Percentiles rank a stretch among this genome's conserved stretches.
phyloP scores from a whole-genome alignment of 2,888 invertebrate species.

The Drosophila sordidula region DNA sequence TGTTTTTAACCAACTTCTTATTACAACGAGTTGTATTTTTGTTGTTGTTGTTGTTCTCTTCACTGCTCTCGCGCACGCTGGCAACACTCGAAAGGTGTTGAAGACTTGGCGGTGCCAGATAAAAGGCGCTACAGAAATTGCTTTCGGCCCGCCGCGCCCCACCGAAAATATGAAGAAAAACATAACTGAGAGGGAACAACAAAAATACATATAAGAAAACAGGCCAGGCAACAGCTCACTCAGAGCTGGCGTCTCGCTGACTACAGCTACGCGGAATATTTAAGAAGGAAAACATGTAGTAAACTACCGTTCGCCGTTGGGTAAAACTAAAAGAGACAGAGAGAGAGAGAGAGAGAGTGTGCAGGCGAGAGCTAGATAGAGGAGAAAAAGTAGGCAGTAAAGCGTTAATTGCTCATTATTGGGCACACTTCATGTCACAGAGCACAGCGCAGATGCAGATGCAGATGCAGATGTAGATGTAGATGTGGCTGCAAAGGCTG shows the following conservation, averaged over 20 bases:
- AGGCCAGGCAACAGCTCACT: slow-evolving; percentile 68
- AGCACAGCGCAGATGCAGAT: slow-evolving; percentile 59
- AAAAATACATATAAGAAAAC: slow-evolving; percentile 20
- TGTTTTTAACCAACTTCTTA: slow-evolving; percentile 81
- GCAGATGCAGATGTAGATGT: slow-evolving; percentile 28
- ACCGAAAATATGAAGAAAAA: slow-evolving; percentile 21
- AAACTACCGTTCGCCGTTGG: slow-evolving; percentile 71
- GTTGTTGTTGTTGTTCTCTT: slow-evolving; percentile 30
- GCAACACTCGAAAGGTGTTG: slow-evolving; percentile 75
- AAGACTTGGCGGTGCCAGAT: slow-evolving; percentile 81
- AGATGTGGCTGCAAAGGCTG: slow-evolving; percentile 29
- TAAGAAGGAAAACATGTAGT: slow-evolving; percentile 58
- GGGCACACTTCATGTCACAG: slow-evolving; percentile 84
- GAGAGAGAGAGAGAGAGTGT: slow-evolving; percentile 8
- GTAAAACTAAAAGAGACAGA: slow-evolving; percentile 13
- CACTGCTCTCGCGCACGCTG: slow-evolving; percentile 37
- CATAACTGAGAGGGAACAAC: slow-evolving; percentile 13
- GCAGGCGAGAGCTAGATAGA: slow-evolving; percentile 6
- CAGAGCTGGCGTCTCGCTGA: slow-evolving; percentile 49
- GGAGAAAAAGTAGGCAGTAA: slow-evolving; percentile 68
- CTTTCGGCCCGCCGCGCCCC: slow-evolving; percentile 58
- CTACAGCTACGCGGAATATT: slow-evolving; percentile 61
- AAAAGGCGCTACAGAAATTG: slow-evolving; percentile 76
- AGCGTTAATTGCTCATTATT: slow-evolving; percentile 84
- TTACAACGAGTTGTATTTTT: slow-evolving; percentile 73